phyloP scores from a whole-genome alignment of 1,140 invertebrate genomes.

The Apis laboriosa region DNA sequence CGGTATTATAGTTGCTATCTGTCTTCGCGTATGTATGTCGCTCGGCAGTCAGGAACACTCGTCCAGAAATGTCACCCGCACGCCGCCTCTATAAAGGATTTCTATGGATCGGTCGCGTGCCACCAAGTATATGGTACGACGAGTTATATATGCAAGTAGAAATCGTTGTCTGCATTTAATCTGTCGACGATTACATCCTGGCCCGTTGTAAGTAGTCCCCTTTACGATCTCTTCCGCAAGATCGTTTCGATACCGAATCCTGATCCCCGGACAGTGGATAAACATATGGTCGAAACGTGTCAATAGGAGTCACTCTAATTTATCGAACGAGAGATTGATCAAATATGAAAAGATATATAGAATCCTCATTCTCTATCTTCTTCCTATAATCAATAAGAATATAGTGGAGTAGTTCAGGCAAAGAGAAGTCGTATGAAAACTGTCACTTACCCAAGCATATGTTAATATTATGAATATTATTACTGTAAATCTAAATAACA shows the following conservation, averaged over 20 bases:
- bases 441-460: no score
- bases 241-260: conserved; percentile 45
- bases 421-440: no score
- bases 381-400: no score
- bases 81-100: conserved; percentile 73
- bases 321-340: background rate
- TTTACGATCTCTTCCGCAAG: conserved; percentile 60
- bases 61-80: conserved; percentile 76
- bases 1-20: conserved; percentile 73
- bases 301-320: background rate
- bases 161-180: conserved; percentile 53
- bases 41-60: conserved; percentile 79
- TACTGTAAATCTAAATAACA: no score
- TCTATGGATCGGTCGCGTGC: conserved; percentile 78
- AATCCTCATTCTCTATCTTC: no score
- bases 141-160: conserved; percentile 56
- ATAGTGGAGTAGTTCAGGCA: no score
- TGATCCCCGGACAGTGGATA: background rate
- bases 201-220: conserved; percentile 54
- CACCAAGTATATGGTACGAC: conserved; percentile 70
- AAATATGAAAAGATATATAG: background rate
- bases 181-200: conserved; percentile 59
- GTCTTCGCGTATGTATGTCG: conserved; percentile 74
- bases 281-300: conserved; percentile 4
- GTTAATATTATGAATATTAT: no score